Percentiles rank a stretch among this genome's conserved stretches.
These are phyloP conservation scores for Stegophylla sp. DNA, from an alignment of 2,888 invertebrate species.

Conservation along the genomic window DNA sequence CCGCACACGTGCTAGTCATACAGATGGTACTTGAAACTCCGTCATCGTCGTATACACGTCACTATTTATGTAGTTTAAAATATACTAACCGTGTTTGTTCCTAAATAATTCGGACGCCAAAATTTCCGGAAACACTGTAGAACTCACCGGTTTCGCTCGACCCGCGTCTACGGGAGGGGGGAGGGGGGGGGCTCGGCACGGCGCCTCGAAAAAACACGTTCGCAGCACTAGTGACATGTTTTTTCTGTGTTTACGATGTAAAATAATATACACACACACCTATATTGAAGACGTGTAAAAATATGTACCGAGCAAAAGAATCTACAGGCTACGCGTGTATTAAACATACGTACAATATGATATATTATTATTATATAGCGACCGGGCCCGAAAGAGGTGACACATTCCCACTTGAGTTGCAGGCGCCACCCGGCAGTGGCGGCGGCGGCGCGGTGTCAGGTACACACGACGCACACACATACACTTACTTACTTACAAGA, in stretches of 20 bases:
- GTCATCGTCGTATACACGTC: background rate
- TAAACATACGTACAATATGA: background rate
- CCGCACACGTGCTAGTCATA: background rate
- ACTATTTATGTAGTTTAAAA: background rate
- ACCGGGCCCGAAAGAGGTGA: conserved; percentile 18
- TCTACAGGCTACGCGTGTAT: background rate
- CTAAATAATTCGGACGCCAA: background rate
- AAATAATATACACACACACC: too few relatives aligned
- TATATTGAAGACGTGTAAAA: background rate
- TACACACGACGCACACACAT: conserved; percentile 5
- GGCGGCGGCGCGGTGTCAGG: conserved; percentile 45
- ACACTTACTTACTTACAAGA: background rate
- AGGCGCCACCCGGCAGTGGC: conserved; percentile 38
- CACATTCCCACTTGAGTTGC: conserved; percentile 34
- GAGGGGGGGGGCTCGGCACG: background rate
- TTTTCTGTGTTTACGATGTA: too few relatives aligned
- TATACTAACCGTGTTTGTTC: background rate
- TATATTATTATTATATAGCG: background rate
- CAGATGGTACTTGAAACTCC: background rate
- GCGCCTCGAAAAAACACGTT: background rate
- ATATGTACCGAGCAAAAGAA: background rate
- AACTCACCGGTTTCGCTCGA: background rate
- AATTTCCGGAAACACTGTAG: background rate
- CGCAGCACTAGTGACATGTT: background rate
- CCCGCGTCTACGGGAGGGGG: too few relatives aligned